Evolutionary conservation across 1,140 invertebrate species (phyloP).

Genomic region (Sycophaga agraensis): DNA sequence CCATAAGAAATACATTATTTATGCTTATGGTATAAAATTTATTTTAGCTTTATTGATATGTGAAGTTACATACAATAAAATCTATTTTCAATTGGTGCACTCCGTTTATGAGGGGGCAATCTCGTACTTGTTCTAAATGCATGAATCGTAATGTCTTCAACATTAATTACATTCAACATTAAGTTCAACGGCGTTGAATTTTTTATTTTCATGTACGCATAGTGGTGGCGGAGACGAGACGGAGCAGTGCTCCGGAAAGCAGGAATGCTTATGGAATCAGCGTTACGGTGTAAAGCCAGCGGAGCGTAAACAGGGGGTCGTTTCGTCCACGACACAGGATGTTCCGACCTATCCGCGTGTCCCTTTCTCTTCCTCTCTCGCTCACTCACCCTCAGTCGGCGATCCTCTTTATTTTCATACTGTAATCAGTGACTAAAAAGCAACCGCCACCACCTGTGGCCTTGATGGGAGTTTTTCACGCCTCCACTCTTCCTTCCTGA

Average conservation of each 20-base stretch:
- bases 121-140: neutral
- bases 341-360: slow-evolving; percentile 45
- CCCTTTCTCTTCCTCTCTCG: slow-evolving; percentile 18
- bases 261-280: slow-evolving; percentile 48
- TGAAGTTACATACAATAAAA: too few relatives aligned
- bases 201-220: neutral
- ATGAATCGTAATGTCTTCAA: neutral
- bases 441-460: too few relatives aligned
- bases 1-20: too few relatives aligned
- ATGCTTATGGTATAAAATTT: too few relatives aligned
- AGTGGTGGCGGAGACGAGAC: neutral
- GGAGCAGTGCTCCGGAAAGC: slow-evolving; percentile 31
- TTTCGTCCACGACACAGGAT: slow-evolving; percentile 43
- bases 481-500: too few relatives aligned
- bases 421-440: neutral
- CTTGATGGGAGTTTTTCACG: too few relatives aligned
- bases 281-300: slow-evolving; percentile 45
- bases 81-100: slow-evolving; percentile 17
- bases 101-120: too few relatives aligned
- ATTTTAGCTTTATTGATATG: too few relatives aligned
- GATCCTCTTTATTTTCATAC: neutral
- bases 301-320: slow-evolving; percentile 41
- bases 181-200: too few relatives aligned
- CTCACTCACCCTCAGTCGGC: neutral
- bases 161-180: too few relatives aligned